A percentile compares a stretch with the other conserved stretches of the same genome.
Evolutionary conservation across 2,113 vertebrate species (phyloP).

Genomic region (Ciconia boyciana): DNA sequence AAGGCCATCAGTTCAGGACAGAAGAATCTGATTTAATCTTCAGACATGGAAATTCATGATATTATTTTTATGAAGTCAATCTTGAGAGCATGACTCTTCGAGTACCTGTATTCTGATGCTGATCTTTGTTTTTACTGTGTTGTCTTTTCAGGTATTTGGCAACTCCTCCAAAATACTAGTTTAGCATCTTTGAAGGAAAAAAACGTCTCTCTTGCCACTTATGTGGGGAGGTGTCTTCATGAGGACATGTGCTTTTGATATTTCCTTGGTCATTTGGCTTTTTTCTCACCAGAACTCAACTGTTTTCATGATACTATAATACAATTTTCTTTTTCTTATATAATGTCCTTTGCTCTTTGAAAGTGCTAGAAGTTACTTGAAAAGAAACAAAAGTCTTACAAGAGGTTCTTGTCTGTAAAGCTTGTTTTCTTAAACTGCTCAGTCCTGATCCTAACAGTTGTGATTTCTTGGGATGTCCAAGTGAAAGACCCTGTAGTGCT

Average conservation of each 20-base stretch:
- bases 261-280: neutral
- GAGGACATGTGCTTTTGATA: neutral
- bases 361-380: neutral
- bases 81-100: neutral
- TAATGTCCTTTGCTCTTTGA: neutral
- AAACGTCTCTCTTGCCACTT: neutral
- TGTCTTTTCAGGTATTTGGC: neutral
- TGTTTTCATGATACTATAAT: neutral
- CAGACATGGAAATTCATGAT: neutral
- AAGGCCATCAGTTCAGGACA: neutral
- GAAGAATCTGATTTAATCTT: neutral
- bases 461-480: neutral
- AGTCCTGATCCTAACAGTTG: neutral
- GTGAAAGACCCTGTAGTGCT: neutral
- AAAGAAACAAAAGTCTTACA: neutral
- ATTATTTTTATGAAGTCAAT: neutral
- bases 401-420: neutral
- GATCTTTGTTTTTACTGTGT: neutral
- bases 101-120: neutral
- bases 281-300: neutral
- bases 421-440: neutral
- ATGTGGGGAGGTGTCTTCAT: neutral
- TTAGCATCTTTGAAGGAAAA: neutral
- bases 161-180: neutral
- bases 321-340: neutral